These are phyloP conservation scores for Lepetodrilus schrolli DNA, from an alignment of 2,888 invertebrate genomes.

Conservation along the genomic window DNA sequence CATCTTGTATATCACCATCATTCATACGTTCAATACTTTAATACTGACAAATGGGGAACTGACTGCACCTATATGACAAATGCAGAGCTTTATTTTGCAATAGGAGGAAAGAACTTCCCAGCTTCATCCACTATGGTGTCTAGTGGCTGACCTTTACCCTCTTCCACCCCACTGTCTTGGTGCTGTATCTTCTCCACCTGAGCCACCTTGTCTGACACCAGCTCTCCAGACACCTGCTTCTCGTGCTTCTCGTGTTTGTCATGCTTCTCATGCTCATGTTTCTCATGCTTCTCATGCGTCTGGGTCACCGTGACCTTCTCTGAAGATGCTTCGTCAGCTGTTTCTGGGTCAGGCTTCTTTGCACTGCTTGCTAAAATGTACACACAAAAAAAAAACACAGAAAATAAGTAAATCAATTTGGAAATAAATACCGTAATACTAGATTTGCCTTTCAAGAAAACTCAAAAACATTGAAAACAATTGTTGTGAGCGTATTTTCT, in stretches of 20 bases:
- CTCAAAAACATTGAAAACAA: too few species aligned
- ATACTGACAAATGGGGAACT: background rate
- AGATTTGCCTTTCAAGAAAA: too few species aligned
- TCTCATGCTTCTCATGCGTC: background rate
- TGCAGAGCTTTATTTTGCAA: background rate
- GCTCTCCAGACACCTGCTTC: background rate
- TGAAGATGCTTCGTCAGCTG: background rate
- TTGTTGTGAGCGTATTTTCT: too few species aligned
- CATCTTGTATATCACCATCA: too few species aligned
- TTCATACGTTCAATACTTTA: background rate
- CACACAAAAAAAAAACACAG: too few species aligned
- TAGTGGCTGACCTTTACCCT: background rate
- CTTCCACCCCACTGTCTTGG: constrained; percentile 28
- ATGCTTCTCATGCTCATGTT: background rate
- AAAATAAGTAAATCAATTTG: background rate
- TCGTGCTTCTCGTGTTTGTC: background rate
- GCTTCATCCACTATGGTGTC: background rate
- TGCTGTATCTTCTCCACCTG: constrained; percentile 6
- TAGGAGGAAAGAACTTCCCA: constrained; percentile 8
- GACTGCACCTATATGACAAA: too few species aligned
- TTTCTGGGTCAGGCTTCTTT: background rate
- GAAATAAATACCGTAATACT: background rate
- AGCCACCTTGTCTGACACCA: background rate
- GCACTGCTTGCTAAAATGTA: too few species aligned
- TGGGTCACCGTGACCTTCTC: background rate